Evolutionary conservation across 2,888 invertebrate species (phyloP).

Genomic region (Adelognathus sp.): DNA sequence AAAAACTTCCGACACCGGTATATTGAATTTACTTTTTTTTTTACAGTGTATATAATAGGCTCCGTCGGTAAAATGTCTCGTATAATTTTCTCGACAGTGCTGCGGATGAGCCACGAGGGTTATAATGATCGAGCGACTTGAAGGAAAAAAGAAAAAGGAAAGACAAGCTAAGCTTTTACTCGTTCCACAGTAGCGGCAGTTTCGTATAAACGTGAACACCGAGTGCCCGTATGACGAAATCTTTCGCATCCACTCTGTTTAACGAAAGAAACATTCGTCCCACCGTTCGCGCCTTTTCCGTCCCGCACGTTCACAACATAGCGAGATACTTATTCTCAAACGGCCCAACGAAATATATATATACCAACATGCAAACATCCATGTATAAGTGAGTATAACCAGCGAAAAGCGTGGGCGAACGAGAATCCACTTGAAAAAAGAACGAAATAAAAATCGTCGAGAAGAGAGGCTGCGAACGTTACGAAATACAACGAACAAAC

Average conservation of each 20-base stretch:
- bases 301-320: slow-evolving; percentile 7
- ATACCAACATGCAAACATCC: neutral
- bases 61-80: no score
- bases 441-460: neutral
- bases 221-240: slow-evolving; percentile 18
- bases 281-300: slow-evolving; percentile 31
- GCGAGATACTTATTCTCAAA: neutral
- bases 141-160: neutral
- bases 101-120: neutral
- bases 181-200: neutral
- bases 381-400: no score
- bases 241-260: slow-evolving; percentile 17
- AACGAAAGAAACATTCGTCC: slow-evolving; percentile 31
- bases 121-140: neutral
- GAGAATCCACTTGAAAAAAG: neutral
- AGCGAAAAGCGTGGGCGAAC: slow-evolving; percentile 38
- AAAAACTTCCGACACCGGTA: no score
- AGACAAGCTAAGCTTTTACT: slow-evolving; percentile 7
- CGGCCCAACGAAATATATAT: slow-evolving; percentile 8
- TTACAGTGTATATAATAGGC: no score
- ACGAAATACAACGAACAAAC: slow-evolving; percentile 30
- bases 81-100: neutral
- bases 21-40: no score
- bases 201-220: neutral
- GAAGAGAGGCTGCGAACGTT: neutral